Base-by-base conservation (phyloP, 2,888 invertebrate species). In the Coelogynopora nodosa region DNA sequence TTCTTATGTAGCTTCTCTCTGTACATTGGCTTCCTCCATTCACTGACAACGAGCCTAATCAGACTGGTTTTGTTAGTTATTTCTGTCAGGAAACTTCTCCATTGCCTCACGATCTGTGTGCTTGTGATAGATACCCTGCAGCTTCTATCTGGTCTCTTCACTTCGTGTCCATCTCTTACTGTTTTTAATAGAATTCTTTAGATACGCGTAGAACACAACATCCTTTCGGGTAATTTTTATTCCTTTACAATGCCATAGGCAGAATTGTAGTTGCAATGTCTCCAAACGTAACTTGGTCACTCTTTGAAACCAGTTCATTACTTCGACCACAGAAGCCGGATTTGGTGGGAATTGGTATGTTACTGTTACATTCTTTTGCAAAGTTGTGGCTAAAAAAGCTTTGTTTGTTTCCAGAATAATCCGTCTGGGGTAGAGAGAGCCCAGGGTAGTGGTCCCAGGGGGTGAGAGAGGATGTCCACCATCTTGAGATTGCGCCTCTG, bases 381-480 rank as follows among this genome's bases (percentile, higher is more conserved):
- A 30, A 74, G 23, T 74, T 13, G 74, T 74, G 74, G 74, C 74
- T 74, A 74, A 74, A 26, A 23, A 31, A 31, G 87, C 88, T 87
- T 88, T 88, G 84, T 88, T 88, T 13, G 88, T 88, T 82, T 88
- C 87, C 88, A n/a, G 18, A 87, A 74, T 0, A 31, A 83, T 26
- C 88, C 88, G 81, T 88, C 87, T 10, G 84, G 81, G 18, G 84
- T 88, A 13, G 87, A 83, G 30, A 88, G 82, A 0, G 88, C 87
- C 84, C 88, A 88, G 27, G 88, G 85, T 30, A 88, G n/a, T 49
- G 86, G 88, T 26, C 88, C 87, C 29, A 88, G 85, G 18, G 88
- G 88, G 86, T 88, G 88, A 18, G 86, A 28, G 23, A 88, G 85
- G 67, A 88, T 80, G 29, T 87, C 88, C 81, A 13, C 26, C 29